A percentile compares a stretch with the other conserved stretches of the same genome.
These are phyloP conservation scores for Colistium nudipinnis DNA, from an alignment of 2,113 vertebrate species.

Conservation along the genomic window DNA sequence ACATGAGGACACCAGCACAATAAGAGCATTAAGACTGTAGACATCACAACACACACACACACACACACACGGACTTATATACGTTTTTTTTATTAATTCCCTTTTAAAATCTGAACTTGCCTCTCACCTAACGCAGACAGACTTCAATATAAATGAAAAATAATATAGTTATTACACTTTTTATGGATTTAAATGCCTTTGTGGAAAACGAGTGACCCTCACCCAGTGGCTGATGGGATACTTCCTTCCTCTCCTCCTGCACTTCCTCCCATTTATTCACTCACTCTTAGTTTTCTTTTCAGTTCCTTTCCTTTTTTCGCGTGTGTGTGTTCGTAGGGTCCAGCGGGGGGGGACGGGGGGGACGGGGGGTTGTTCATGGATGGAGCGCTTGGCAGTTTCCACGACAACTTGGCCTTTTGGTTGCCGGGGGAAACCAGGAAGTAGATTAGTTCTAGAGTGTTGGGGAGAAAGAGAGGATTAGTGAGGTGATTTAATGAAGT, in stretches of 20 bases:
- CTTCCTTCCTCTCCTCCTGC: background rate
- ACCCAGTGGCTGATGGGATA: background rate
- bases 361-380: too few species aligned
- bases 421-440: conserved; percentile 73
- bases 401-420: conserved; percentile 74
- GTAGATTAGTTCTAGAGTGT: conserved; percentile 65
- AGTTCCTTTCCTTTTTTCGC: conserved; percentile 54
- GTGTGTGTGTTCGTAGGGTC: conserved; percentile 43
- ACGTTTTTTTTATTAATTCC: too few species aligned
- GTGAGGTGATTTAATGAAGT: too few species aligned
- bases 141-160: too few species aligned
- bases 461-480: conserved; percentile 46
- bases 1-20: too few species aligned
- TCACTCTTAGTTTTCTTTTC: conserved; percentile 7
- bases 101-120: too few species aligned
- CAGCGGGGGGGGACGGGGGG: conserved; percentile 66
- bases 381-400: conserved; percentile 77
- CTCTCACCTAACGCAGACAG: too few species aligned
- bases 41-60: background rate
- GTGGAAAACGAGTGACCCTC: background rate
- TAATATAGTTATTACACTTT: too few species aligned
- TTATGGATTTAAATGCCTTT: too few species aligned
- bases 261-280: background rate
- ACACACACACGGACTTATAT: conserved; percentile 21
- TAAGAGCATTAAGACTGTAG: conserved; percentile 26